Conservation (phyloP, 2,797 vertebrate genomes). For the Clamator glandarius region DNA sequence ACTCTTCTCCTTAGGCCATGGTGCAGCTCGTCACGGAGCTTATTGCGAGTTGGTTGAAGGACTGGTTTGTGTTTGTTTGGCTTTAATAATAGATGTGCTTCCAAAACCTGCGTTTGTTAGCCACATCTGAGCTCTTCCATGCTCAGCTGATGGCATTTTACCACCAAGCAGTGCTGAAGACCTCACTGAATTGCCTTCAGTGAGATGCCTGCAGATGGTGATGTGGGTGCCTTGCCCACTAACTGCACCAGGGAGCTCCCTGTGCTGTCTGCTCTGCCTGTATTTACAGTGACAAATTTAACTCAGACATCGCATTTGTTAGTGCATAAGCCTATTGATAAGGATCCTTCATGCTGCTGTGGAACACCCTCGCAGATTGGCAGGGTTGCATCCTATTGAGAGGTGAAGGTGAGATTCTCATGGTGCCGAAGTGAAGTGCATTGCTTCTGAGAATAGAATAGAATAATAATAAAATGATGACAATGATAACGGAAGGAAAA, state of each 20-base stretch:
- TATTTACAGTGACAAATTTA: background rate
- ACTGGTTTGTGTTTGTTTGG: background rate
- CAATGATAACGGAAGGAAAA: background rate
- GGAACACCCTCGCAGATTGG: background rate
- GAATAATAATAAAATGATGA: background rate
- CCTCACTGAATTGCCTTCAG: background rate
- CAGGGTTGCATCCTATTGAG: background rate
- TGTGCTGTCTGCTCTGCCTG: fast-evolving
- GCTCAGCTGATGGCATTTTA: background rate
- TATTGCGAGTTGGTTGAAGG: background rate
- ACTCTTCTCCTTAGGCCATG: background rate
- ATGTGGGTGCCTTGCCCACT: background rate
- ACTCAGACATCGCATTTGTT: background rate
- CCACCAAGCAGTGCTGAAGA: background rate
- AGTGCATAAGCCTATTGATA: background rate
- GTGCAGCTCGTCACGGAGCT: background rate
- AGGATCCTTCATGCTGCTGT: background rate
- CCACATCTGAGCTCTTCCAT: background rate
- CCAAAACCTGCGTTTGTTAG: background rate
- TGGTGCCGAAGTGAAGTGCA: background rate
- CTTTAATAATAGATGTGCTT: background rate
- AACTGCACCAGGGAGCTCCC: background rate
- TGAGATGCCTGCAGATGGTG: background rate
- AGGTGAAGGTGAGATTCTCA: background rate
- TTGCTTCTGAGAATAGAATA: background rate